phyloP scores from a whole-genome alignment of 2,113 vertebrate genomes.

The Pristiophorus japonicus region DNA sequence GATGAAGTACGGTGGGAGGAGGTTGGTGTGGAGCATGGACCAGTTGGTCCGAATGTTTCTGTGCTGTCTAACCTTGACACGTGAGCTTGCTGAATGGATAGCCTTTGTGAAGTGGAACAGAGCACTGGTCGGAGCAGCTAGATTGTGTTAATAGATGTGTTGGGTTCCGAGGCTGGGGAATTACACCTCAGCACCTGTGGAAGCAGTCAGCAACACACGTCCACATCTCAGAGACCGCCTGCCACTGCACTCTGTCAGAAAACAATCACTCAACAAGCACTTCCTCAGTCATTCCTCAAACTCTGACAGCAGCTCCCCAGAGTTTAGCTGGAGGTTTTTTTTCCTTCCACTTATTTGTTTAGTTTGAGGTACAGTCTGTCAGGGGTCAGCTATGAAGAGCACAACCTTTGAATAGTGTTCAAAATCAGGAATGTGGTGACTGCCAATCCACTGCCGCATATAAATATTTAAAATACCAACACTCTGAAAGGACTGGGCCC shows the following conservation, averaged over 20 bases:
- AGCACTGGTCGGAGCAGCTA: neutral
- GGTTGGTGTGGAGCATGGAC: neutral
- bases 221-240: neutral
- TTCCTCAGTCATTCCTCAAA: slow-evolving; percentile 34
- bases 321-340: neutral
- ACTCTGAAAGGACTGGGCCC: neutral
- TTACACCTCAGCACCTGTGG: slow-evolving; percentile 22
- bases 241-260: slow-evolving; percentile 20
- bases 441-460: neutral
- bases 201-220: neutral
- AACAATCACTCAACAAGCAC: slow-evolving; percentile 30
- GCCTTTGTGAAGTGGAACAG: neutral
- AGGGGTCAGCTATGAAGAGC: slow-evolving; percentile 1
- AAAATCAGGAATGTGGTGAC: slow-evolving; percentile 14
- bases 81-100: neutral
- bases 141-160: neutral
- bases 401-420: slow-evolving; percentile 6
- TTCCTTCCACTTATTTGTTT: neutral
- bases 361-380: slow-evolving; percentile 18
- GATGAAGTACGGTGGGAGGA: neutral
- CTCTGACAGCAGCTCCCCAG: slow-evolving; percentile 7
- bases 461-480: slow-evolving; percentile 21
- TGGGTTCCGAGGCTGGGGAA: neutral
- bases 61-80: neutral
- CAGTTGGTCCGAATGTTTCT: neutral